phyloP scores from a whole-genome alignment of 2,113 vertebrate species.

The Brachyhypopomus gauderio region DNA sequence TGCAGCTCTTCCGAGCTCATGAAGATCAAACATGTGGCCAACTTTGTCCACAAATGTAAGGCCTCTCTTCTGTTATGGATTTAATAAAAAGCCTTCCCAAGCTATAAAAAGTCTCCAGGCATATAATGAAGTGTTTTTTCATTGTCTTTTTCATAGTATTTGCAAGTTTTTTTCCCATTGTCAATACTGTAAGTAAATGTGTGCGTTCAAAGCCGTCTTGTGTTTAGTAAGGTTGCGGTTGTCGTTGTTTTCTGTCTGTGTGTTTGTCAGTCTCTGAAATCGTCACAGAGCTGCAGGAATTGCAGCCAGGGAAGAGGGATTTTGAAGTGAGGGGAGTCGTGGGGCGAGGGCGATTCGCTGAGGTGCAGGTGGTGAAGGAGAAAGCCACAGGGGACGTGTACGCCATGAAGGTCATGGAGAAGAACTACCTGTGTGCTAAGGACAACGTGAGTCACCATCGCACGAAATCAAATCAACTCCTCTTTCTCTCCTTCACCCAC shows the following conservation, averaged over 20 bases:
- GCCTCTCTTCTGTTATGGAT: background rate
- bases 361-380: constrained; percentile 91
- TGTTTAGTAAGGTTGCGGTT: too few species aligned
- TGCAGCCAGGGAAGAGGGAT: constrained; percentile 84
- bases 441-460: constrained; percentile 78
- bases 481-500: background rate
- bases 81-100: too few species aligned
- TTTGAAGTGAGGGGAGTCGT: constrained; percentile 87
- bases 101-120: too few species aligned
- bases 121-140: too few species aligned
- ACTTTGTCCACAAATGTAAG: constrained; percentile 95
- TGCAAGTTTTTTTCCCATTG: too few species aligned
- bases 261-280: constrained; percentile 81
- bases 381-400: constrained; percentile 86
- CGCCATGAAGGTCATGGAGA: constrained; percentile 95
- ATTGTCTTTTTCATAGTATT: too few species aligned
- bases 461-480: background rate
- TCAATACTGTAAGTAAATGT: too few species aligned
- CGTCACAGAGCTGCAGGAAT: constrained; percentile 81
- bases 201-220: background rate
- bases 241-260: constrained; percentile 34
- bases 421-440: constrained; percentile 77
- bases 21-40: constrained; percentile 88
- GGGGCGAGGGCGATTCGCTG: constrained; percentile 86
- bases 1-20: constrained; percentile 86